Conservation (phyloP, 2,113 vertebrate species). For the Sander lucioperca region DNA sequence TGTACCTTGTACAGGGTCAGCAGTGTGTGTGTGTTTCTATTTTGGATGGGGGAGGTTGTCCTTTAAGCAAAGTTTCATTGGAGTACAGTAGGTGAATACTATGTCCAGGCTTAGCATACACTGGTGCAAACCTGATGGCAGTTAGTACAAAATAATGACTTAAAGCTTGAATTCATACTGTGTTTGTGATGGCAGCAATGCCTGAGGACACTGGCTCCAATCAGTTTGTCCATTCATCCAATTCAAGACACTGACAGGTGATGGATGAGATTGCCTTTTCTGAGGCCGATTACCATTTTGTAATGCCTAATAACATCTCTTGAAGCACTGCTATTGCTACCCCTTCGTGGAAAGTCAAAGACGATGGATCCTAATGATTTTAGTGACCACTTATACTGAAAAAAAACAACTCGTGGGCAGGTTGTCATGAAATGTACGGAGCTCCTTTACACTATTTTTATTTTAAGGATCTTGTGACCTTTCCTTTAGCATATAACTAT, state of each 20-base stretch:
- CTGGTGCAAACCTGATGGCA: background rate
- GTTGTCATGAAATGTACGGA: too few relatives aligned
- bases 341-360: too few relatives aligned
- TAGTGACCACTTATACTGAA: background rate
- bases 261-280: too few relatives aligned
- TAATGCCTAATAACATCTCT: too few relatives aligned
- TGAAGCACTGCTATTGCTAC: too few relatives aligned
- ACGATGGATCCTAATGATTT: background rate
- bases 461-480: too few relatives aligned
- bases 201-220: background rate
- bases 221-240: background rate
- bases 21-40: background rate
- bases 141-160: background rate
- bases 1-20: background rate
- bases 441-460: too few relatives aligned
- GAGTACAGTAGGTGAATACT: background rate
- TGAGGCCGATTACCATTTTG: too few relatives aligned
- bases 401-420: too few relatives aligned
- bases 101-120: background rate
- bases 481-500: background rate
- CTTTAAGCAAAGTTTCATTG: background rate
- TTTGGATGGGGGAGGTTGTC: background rate
- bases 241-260: too few relatives aligned
- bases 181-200: background rate
- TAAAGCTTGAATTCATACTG: background rate